Conservation (phyloP, 2,797 vertebrate genomes). For the Paratrypauchen microcephalus region DNA sequence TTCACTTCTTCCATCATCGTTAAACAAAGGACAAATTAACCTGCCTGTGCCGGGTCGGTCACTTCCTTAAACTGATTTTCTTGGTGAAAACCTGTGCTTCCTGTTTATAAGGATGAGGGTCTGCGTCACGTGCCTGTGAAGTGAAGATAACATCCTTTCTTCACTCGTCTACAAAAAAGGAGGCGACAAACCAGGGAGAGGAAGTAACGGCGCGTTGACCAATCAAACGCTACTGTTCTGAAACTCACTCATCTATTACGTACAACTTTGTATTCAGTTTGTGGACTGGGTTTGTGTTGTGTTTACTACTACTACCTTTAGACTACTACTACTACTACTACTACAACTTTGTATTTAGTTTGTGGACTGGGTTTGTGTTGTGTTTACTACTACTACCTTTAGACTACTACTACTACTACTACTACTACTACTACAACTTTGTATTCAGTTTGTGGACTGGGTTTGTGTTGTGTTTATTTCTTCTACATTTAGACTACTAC, state of each 20-base stretch:
- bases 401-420: too few species aligned
- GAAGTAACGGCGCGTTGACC: slow-evolving; percentile 48
- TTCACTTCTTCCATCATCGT: not conserved
- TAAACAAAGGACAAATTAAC: slow-evolving; percentile 11
- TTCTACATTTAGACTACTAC: too few species aligned
- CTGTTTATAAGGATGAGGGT: slow-evolving; percentile 44
- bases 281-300: not conserved
- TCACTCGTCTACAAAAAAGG: slow-evolving; percentile 36
- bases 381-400: too few species aligned
- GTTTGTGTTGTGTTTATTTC: too few species aligned
- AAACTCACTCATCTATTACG: slow-evolving; percentile 19
- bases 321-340: too few species aligned
- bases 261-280: not conserved
- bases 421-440: too few species aligned
- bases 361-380: too few species aligned
- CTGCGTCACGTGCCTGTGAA: slow-evolving; percentile 49
- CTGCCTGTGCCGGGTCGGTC: slow-evolving; percentile 37
- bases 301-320: too few species aligned
- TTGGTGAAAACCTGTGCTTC: slow-evolving; percentile 48
- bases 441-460: too few species aligned
- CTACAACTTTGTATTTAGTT: too few species aligned
- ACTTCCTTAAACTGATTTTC: slow-evolving; percentile 33
- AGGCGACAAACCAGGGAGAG: slow-evolving; percentile 65
- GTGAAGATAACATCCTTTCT: slow-evolving; percentile 65
- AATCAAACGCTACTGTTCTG: slow-evolving; percentile 33